phyloP scores from a whole-genome alignment of 2,888 invertebrate species.

The Drosophila birchii region DNA sequence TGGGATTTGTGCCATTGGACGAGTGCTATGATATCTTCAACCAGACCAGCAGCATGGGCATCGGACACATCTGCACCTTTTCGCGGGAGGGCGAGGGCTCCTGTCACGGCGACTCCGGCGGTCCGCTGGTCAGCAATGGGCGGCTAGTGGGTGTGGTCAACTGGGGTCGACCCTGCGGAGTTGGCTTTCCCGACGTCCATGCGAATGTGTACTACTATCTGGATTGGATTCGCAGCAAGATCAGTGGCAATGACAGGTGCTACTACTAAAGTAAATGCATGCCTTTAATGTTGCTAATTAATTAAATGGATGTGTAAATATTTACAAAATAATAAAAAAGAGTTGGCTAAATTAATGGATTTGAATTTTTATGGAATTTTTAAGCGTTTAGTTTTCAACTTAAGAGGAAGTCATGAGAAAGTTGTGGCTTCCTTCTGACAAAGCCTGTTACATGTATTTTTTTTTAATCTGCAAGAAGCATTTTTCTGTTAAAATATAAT shows the following conservation, averaged over 20 bases:
- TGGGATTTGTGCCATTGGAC: slow-evolving; percentile 85
- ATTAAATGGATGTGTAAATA: not conserved
- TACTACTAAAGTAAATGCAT: slow-evolving; percentile 1
- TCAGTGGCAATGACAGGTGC: slow-evolving; percentile 59
- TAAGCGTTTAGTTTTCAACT: no score
- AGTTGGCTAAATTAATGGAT: not conserved
- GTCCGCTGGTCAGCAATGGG: slow-evolving; percentile 67
- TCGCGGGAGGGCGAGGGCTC: slow-evolving; percentile 86
- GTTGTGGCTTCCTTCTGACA: no score
- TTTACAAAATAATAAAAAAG: not conserved
- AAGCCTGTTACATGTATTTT: no score
- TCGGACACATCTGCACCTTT: slow-evolving; percentile 87
- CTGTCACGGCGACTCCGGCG: slow-evolving; percentile 78
- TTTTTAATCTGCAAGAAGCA: no score
- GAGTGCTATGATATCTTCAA: slow-evolving; percentile 85
- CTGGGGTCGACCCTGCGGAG: slow-evolving; percentile 79
- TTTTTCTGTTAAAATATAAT: no score
- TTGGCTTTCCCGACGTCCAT: slow-evolving; percentile 79
- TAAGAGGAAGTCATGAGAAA: no score
- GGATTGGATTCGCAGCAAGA: slow-evolving; percentile 70
- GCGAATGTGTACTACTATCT: slow-evolving; percentile 73
- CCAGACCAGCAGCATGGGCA: slow-evolving; percentile 85
- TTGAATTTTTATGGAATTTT: no score
- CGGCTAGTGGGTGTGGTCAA: slow-evolving; percentile 75
- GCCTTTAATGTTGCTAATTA: not conserved